Base-by-base conservation (phyloP, 2,113 vertebrate genomes). In the Manacus vitellinus region DNA sequence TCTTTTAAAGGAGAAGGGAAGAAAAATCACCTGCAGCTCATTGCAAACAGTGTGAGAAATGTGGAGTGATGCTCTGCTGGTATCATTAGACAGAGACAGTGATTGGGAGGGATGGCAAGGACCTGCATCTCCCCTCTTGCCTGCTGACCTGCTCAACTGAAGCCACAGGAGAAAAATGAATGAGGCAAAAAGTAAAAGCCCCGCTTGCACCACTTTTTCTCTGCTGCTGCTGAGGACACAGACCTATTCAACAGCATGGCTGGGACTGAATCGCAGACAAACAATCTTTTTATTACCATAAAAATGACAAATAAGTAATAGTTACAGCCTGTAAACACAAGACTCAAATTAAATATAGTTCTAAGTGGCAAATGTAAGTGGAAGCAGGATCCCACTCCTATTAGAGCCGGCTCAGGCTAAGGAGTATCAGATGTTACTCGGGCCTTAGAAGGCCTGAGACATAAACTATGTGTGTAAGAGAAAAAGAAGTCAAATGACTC, bases 401-500 rank as follows among this genome's bases (percentile, higher is more conserved):
- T 94, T 88, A 95, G 81, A 87, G 81, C 79, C 41, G 1, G 66
- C 85, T 93, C 91, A 67, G 92, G 67, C 86, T 98, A 96, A 97
- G 93, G 95, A 96, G 89, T 87, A 97, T 98, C 97, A 98, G 97
- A 97, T 96, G 97, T 97, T 96, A 92, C 82, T 85, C 28, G 3
- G 94, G 95, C 96, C 97, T 96, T 95, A 93, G 91, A 97, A 97
- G 77, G 73, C 83, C 92, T 88, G 95, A 97, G 95, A 97, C 89
- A 97, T 98, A 97, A 98, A 98, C 97, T 97, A 58, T 96, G 97
- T 71, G 73, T 96, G 86, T 79, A 74, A 95, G 90, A 96, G 94
- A 97, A 97, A 97, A 97, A 97, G 91, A 96, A 98, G 97, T 97
- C 97, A 97, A 98, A 98, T 98, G 97, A 98, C 97, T 98, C 97